A percentile compares a stretch with the other conserved stretches of the same genome.
Evolutionary conservation across 2,797 vertebrate species (phyloP).

Genomic region (Adelosebastes latens): DNA sequence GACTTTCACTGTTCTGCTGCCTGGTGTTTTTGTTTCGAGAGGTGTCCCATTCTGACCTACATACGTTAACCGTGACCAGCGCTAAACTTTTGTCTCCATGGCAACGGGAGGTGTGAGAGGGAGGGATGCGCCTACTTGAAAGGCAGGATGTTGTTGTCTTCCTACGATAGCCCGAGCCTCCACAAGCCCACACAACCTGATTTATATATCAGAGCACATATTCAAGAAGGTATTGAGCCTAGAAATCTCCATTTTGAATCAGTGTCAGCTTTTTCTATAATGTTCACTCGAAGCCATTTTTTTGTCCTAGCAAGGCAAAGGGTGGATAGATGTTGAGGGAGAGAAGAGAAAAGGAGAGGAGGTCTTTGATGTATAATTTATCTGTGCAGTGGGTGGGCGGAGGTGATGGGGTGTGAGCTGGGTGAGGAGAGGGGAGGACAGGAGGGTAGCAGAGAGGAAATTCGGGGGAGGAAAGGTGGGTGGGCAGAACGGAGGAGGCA

Average conservation of each 20-base stretch:
- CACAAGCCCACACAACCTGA: slow-evolving; percentile 53
- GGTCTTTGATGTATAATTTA: slow-evolving; percentile 79
- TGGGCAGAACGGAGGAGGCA: slow-evolving; percentile 28
- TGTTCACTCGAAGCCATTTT: neutral
- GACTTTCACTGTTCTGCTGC: slow-evolving; percentile 10
- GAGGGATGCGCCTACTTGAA: slow-evolving; percentile 51
- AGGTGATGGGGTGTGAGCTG: slow-evolving; percentile 43
- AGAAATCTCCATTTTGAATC: slow-evolving; percentile 18
- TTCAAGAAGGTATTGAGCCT: neutral
- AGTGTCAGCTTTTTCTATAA: neutral
- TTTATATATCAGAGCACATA: slow-evolving; percentile 25
- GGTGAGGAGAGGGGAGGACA: slow-evolving; percentile 27
- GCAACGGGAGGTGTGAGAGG: slow-evolving; percentile 67
- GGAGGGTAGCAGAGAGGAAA: slow-evolving; percentile 15
- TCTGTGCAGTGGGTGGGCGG: slow-evolving; percentile 60
- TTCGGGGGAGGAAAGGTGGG: slow-evolving; percentile 47
- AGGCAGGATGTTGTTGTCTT: slow-evolving; percentile 52
- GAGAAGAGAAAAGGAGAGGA: slow-evolving; percentile 37
- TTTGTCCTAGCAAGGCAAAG: slow-evolving; percentile 9
- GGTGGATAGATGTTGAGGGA: slow-evolving; percentile 19
- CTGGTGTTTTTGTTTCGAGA: slow-evolving; percentile 57
- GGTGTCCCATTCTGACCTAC: slow-evolving; percentile 72
- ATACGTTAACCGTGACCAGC: slow-evolving; percentile 68
- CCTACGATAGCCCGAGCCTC: slow-evolving; percentile 22
- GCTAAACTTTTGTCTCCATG: slow-evolving; percentile 81